Evolutionary conservation across 2,113 vertebrate species (phyloP), one percentile per base, ranked within the genome.

Genomic region (Ciconia boyciana): DNA sequence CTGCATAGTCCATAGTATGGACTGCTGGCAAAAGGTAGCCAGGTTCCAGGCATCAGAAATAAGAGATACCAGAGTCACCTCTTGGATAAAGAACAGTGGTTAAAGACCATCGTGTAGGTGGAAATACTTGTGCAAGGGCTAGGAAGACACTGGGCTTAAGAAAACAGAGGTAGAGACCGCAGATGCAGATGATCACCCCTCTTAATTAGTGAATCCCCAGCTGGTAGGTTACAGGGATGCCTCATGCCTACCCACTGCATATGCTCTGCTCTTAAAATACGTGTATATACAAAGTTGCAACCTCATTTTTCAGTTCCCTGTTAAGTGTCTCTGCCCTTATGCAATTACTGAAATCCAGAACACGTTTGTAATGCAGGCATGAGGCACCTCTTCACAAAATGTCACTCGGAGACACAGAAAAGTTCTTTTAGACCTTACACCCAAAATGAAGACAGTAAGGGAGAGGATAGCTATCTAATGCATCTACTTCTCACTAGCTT

Each of bases 71-170:
- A 3, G 32, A 60, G 21, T 12, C 32, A 60, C 15, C 5, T 76
- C 28, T 68, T 31, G 0, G 2, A 57, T 6, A 32, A 29, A 69
- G 21, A 46, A 14, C 4, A 8, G 3, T 11, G 11, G 12, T 41
- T 34, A 34, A 74, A 92, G 12, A 60, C 24, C 9, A 19, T 8
- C 3, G 1, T 18, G 11, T 28, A 44, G 51, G 15, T 60, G 44
- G 34, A 89, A 82, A 65, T 22, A 55, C 22, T 72, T 68, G 11
- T 28, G 26, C 10, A 60, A 46, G 14, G 14, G 25, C 10, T 77
- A 16, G 17, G 16, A 75, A 70, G 31, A 52, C 7, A 19, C 17
- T 34, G 6, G 9, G 16, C 1, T 43, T 22, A 48, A 32, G 28
- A 62, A 79, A 74, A 57, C 16, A 74, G 22, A 44, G 10, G 29